Percentiles rank a stretch among this genome's conserved stretches.
Conservation (phyloP, 2,888 invertebrate genomes). For the Netelia fuscicornis region DNA sequence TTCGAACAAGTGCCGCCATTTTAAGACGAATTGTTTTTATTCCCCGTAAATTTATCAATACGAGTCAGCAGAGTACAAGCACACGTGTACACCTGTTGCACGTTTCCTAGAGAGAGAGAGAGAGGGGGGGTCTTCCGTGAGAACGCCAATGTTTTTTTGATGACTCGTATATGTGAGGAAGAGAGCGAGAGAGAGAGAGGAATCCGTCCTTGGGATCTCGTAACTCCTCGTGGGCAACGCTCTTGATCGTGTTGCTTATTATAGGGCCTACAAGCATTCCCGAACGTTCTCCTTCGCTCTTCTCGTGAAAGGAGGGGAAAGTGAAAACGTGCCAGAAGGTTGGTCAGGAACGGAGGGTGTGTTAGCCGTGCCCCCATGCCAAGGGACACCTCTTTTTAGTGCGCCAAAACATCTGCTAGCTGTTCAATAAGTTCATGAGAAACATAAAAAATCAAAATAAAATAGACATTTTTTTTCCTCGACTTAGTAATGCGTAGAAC, state of each 20-base stretch:
- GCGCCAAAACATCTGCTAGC: conserved; percentile 17
- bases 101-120: background rate
- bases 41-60: no score
- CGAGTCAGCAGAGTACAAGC: background rate
- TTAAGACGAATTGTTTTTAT: conserved; percentile 1
- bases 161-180: background rate
- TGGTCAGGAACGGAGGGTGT: conserved; percentile 62
- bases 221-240: background rate
- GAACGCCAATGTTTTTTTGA: conserved; percentile 2
- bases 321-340: conserved; percentile 47
- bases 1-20: background rate
- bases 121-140: background rate
- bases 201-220: conserved; percentile 13
- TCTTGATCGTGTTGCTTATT: conserved; percentile 27
- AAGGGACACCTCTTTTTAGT: conserved; percentile 15
- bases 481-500: conserved; percentile 11
- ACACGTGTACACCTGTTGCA: conserved; percentile 23
- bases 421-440: conserved; percentile 11
- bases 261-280: conserved; percentile 31
- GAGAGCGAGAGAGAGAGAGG: background rate
- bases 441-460: conserved; percentile 3
- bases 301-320: conserved; percentile 6
- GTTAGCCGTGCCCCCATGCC: conserved; percentile 60
- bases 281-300: conserved; percentile 19
- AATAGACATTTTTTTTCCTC: background rate